phyloP scores from a whole-genome alignment of 2,113 vertebrate genomes.

The Tinamus guttatus region DNA sequence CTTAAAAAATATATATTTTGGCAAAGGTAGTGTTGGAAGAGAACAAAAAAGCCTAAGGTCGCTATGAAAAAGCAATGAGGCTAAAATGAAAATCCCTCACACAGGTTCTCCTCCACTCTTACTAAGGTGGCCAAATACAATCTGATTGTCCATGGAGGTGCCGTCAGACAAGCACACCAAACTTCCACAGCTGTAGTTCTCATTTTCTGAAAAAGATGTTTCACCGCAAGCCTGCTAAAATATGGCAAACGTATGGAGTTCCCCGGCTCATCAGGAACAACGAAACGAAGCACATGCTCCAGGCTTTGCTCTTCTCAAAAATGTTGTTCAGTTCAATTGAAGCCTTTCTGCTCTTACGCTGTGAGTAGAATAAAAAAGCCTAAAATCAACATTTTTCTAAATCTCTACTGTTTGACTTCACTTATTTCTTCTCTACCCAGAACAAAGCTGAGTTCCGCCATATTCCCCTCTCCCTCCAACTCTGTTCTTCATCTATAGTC shows the following conservation, averaged over 20 bases:
- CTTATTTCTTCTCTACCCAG: not conserved
- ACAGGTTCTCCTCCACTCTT: not conserved
- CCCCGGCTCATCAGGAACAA: not conserved
- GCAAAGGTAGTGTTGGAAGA: not conserved
- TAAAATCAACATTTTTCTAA: not conserved
- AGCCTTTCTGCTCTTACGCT: not conserved
- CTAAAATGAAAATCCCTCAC: not conserved
- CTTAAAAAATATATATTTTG: conserved; percentile 1
- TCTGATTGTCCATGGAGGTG: not conserved
- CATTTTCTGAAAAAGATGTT: not conserved
- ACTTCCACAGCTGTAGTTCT: not conserved
- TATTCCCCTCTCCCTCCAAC: not conserved
- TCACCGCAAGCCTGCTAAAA: not conserved
- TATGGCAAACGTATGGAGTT: not conserved
- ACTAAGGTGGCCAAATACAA: not conserved
- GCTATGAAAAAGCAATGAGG: not conserved
- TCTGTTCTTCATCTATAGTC: not conserved
- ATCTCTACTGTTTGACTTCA: not conserved
- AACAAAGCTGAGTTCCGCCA: not conserved
- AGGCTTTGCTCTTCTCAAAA: not conserved
- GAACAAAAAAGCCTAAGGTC: not conserved
- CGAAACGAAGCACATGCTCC: not conserved
- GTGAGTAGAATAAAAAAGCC: not conserved
- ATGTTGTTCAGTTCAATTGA: not conserved
- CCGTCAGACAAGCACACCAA: not conserved